Conservation (phyloP, 2,888 invertebrate genomes). For the Mechanitis mazaeus region DNA sequence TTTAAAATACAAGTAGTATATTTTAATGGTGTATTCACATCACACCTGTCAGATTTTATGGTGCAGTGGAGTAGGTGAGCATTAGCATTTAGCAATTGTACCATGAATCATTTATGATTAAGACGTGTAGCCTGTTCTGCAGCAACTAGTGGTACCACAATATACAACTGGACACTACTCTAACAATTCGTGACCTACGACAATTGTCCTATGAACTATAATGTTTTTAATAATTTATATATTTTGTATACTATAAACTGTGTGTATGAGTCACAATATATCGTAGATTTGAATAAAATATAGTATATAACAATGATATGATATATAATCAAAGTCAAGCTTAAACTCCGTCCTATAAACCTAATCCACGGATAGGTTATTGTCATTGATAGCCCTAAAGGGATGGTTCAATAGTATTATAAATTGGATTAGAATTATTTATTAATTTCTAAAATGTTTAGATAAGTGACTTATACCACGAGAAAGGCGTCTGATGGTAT, state of each 20-base stretch:
- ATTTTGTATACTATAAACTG: too few species aligned
- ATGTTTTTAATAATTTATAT: too few species aligned
- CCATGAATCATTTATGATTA: constrained; percentile 34
- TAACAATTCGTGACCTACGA: too few species aligned
- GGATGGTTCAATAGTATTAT: too few species aligned
- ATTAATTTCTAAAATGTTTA: constrained; percentile 5
- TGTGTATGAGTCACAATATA: too few species aligned
- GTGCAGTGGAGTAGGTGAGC: constrained; percentile 25
- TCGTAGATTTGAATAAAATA: too few species aligned
- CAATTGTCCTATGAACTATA: too few species aligned
- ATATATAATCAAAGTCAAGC: too few species aligned
- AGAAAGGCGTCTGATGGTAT: constrained; percentile 15
- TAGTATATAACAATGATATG: too few species aligned
- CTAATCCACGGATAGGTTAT: not conserved
- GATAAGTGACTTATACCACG: not conserved
- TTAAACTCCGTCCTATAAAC: not conserved
- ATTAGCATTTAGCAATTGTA: constrained; percentile 32
- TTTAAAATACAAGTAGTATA: too few species aligned
- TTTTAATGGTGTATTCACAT: not conserved
- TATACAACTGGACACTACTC: too few species aligned
- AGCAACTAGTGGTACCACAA: too few species aligned
- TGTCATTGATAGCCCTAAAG: not conserved
- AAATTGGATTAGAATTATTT: constrained; percentile 1
- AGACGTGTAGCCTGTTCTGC: constrained; percentile 9
- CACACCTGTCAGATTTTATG: constrained; percentile 16